A percentile compares a stretch with the other conserved stretches of the same genome.
phyloP scores from a whole-genome alignment of 2,888 invertebrate genomes.

The Tolmerus cingulatus region DNA sequence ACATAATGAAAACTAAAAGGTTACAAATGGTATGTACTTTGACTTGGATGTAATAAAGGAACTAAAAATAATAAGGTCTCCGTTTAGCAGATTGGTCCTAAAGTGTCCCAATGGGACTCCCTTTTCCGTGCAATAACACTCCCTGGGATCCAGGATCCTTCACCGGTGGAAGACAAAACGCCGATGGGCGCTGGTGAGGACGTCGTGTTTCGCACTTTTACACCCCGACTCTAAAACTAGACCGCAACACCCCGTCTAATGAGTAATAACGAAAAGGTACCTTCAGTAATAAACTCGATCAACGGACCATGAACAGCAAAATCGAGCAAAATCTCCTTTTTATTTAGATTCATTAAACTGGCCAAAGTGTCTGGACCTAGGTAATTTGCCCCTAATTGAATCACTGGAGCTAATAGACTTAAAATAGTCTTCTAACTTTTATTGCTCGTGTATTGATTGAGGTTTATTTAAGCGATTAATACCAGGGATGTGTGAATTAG shows the following conservation, averaged over 20 bases:
- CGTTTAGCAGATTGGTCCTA: conserved; percentile 50
- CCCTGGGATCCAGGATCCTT: conserved; percentile 36
- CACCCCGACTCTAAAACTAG: conserved; percentile 6
- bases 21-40: not conserved
- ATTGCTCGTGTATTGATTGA: not conserved
- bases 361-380: not conserved
- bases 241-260: conserved; percentile 14
- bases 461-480: not conserved
- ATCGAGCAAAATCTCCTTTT: not conserved
- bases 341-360: not conserved
- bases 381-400: not conserved
- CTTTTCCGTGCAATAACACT: conserved; percentile 43
- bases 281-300: conserved; percentile 39
- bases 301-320: conserved; percentile 40
- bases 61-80: conserved; percentile 47
- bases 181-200: not conserved
- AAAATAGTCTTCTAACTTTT: not conserved
- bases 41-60: conserved; percentile 5
- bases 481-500: not conserved
- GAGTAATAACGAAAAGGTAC: conserved; percentile 18
- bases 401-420: not conserved
- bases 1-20: conserved; percentile 3
- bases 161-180: not conserved
- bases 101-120: conserved; percentile 50
- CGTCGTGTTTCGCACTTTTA: not conserved